Base-by-base conservation (phyloP, 2,888 invertebrate genomes). In the Agrotis clavis region DNA sequence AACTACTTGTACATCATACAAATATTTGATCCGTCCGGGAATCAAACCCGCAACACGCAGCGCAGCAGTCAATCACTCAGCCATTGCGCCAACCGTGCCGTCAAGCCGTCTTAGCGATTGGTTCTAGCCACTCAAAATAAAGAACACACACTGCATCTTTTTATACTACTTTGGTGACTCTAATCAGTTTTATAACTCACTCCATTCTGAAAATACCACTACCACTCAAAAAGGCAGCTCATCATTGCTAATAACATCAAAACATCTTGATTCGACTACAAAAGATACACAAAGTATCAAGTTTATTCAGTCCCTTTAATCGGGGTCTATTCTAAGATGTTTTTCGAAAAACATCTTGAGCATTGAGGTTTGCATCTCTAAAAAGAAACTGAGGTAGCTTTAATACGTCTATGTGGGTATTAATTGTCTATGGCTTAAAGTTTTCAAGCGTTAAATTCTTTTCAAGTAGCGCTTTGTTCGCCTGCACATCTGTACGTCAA, bases 381-480 rank as follows among this genome's bases (percentile, higher is more conserved):
- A 61, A 53, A 69, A 54, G 14, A 41, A 41, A 30, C 68, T 71
- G 80, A 84, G 86, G 81, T 84, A 86, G 86, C 70, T 71, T 78
- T 84, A 78, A 86, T 81, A 81, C 77, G 75, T 78, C 79, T 71
- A 82, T 78, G 65, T 67, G 60, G 87, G 87, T 88, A 71, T 66
- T 77, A 76, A 79, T 86, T 85, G 86, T 85, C 69, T 69, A 50
- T 53, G 79, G 84, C 75, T 85, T 79, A 79, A 74, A 77, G 89
- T 90, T 88, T 90, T 92, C 92, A 84, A 91, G 93, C 94, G 92
- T 87, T 84, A 93, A 95, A 95, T 94, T 93, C 93, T 86, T 85
- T 92, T 91, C 93, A 91, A 94, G 93, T 91, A 91, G 92, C 74
- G 14, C 89, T 78, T 90, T 85, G 87, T 84, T 72, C 47, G 67